Evolutionary conservation across 1,140 invertebrate species (phyloP), one percentile per base, ranked within the genome.

Genomic region (Megalopta genalis): DNA sequence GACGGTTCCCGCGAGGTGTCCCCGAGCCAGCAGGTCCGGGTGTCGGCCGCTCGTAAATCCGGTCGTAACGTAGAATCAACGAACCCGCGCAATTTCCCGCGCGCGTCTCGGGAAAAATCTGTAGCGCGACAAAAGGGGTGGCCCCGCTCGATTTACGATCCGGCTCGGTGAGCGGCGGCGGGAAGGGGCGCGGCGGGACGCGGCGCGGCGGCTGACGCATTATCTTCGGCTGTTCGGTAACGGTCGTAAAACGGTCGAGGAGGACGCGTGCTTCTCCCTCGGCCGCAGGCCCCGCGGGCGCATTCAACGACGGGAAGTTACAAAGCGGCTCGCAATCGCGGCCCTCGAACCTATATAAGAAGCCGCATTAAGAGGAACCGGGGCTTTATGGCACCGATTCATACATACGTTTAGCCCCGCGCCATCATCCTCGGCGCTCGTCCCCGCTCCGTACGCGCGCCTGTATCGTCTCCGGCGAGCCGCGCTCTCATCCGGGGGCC

Each of bases 371-470:
- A 78, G 49, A 59, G 69, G 23, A 70, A 18, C 32, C 6, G 23
- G 27, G 60, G 1, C 68, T 78, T 78, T 78, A 78, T 78, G 60
- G 76, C 32, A 4, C 46, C 76, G 54, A 78, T 78, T 78, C 76
- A 32, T 78, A 72, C 76, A 70, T 72, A 57, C 46, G 76, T 78
- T 78, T 62, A 63, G 57, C n/a, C 32, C 18, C 8, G 49, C 49
- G 14, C 49, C 16, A 2, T 21, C 49, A 32, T 32, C 32, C 32
- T 32, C 32, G n/a, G n/a, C n/a, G n/a, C n/a, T n/a, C n/a, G n/a
- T n/a, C n/a, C n/a, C n/a, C n/a, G n/a, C n/a, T n/a, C n/a, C n/a
- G 32, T 32, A 32, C 32, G 32, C 32, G 32, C 32, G 32, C 32
- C 1, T 4, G 32, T 32, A 32, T 32, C 32, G n/a, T n/a, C n/a